Percentiles rank a stretch among this genome's conserved stretches.
Conservation (phyloP, 1,140 invertebrate species). For the Megalonaias nervosa region DNA sequence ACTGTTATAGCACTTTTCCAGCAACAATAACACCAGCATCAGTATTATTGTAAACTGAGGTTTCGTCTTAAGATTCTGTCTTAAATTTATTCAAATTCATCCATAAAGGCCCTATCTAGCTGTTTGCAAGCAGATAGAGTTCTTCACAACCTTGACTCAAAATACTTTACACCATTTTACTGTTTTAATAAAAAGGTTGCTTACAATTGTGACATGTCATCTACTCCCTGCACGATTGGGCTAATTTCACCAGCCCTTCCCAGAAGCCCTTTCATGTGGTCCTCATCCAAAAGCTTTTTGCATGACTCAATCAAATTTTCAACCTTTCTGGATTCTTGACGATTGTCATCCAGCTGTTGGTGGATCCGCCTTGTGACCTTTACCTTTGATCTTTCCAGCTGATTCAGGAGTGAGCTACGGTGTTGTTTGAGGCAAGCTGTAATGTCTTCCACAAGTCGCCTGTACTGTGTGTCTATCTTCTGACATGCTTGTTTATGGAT, state of each 20-base stretch:
- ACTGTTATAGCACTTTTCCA: too few relatives aligned
- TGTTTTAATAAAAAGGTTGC: slow-evolving; percentile 2
- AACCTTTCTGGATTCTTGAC: slow-evolving; percentile 37
- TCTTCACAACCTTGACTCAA: background rate
- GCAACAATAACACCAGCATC: too few relatives aligned
- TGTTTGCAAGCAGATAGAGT: too few relatives aligned
- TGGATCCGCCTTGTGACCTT: slow-evolving; percentile 27
- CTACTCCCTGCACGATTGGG: slow-evolving; percentile 44
- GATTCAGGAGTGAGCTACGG: slow-evolving; percentile 33
- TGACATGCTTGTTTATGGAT: slow-evolving; percentile 46
- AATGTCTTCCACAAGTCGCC: slow-evolving; percentile 52
- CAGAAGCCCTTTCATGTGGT: slow-evolving; percentile 43
- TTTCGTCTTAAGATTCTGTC: too few relatives aligned
- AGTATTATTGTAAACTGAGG: too few relatives aligned
- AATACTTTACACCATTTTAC: too few relatives aligned
- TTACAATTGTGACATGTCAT: slow-evolving; percentile 48
- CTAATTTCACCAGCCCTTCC: slow-evolving; percentile 46
- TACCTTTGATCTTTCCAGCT: slow-evolving; percentile 36
- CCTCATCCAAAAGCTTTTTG: slow-evolving; percentile 50
- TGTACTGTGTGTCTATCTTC: slow-evolving; percentile 56
- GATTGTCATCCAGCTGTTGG: slow-evolving; percentile 23
- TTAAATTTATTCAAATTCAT: too few relatives aligned
- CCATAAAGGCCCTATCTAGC: too few relatives aligned
- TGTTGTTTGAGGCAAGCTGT: slow-evolving; percentile 45
- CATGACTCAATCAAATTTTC: slow-evolving; percentile 45